phyloP scores from a whole-genome alignment of 2,113 vertebrate genomes.

The Eidolon helvum region DNA sequence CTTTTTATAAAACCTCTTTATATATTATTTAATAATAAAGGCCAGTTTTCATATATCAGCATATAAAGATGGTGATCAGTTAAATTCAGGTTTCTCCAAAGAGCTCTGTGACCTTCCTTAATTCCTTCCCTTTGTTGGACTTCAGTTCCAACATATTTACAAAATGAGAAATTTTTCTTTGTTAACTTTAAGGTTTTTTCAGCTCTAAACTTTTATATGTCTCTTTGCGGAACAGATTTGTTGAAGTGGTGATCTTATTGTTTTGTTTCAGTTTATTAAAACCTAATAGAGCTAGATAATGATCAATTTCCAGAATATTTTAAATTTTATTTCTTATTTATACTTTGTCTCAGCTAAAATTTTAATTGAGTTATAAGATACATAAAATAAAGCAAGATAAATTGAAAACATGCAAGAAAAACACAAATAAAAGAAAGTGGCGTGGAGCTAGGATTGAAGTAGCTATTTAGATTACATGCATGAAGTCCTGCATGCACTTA shows the following conservation, averaged over 20 bases:
- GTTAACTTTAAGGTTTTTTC: conserved; percentile 2
- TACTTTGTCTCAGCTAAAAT: not conserved
- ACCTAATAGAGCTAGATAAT: not conserved
- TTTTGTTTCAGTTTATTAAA: not conserved
- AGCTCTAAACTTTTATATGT: not conserved
- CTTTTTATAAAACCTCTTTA: not conserved
- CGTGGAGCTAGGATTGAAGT: not conserved
- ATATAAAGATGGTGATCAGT: not conserved
- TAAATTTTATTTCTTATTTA: not conserved
- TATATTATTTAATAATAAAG: not conserved
- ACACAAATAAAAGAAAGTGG: not conserved
- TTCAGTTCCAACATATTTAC: not conserved
- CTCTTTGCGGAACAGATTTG: not conserved
- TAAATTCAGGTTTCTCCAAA: not conserved
- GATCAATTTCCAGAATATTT: not conserved
- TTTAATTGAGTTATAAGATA: not conserved
- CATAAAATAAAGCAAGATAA: not conserved
- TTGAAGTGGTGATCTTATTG: not conserved
- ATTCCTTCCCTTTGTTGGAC: not conserved
- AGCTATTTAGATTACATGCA: not conserved
- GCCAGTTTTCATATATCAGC: not conserved
- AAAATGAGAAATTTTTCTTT: conserved; percentile 25
- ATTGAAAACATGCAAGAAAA: not conserved
- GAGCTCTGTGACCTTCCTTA: not conserved
- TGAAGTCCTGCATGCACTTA: not conserved